Base-by-base conservation (phyloP, 2,113 vertebrate genomes). In the Anhinga anhinga region DNA sequence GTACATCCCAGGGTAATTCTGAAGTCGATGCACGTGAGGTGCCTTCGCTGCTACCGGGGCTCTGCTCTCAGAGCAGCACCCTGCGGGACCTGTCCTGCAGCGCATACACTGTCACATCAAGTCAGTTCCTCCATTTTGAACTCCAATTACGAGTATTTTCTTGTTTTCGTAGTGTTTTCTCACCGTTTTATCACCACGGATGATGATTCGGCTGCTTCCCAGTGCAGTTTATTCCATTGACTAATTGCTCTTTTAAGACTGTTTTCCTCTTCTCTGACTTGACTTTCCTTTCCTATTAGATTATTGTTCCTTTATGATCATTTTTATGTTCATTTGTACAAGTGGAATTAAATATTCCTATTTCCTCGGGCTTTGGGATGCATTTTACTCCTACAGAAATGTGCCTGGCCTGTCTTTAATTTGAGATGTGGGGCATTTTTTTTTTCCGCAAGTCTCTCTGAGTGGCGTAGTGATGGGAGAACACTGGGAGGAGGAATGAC, bases 221-320 rank as follows among this genome's bases (percentile, higher is more conserved):
- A 50, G 40, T 59, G 84, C 67, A 49, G 71, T 94, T 97, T 88
- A 84, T 95, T 95, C 62, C 72, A 4, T 45, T 93, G 66, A 96
- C 92, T 96, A 93, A 88, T 94, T 95, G 71, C 84, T 93, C 93
- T 94, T 49, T 97, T 97, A 96, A 70, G 76, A 88, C 56, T 88
- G 15, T 91, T 91, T 94, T 95, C 66, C 29, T 81, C 62, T 96
- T 95, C 88, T 76, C 93, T 95, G 65, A 95, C 91, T 82, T 85
- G 70, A 91, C 88, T 93, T 83, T 58, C 83, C 95, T 97, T 95
- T 95, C 79, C 82, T 87, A 81, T 93, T 93, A 94, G 70, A 74
- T 63, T 79, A 79, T 80, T 95, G 30, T 88, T 94, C 70, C 76
- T 95, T 93, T 95, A 82, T 85, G 92, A 94, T 94, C 11, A 40